Evolutionary conservation across 2,797 vertebrate genomes (phyloP).

Genomic region (Microctenopoma steveboyesi): DNA sequence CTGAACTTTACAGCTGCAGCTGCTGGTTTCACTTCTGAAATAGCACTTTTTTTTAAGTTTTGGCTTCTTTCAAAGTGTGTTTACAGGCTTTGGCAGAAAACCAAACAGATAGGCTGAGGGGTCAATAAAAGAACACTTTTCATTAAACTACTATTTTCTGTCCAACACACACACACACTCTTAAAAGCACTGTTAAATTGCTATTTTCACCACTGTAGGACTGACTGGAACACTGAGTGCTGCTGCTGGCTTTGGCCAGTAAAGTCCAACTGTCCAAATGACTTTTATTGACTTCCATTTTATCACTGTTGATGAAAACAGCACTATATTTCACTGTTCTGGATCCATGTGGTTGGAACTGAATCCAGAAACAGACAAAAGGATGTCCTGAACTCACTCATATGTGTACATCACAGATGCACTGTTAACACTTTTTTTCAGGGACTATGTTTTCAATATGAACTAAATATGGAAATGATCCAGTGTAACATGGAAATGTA

Average conservation of each 20-base stretch:
- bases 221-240: conserved; percentile 36
- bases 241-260: conserved; percentile 43
- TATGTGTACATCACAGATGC: background rate
- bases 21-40: conserved; percentile 46
- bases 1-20: conserved; percentile 48
- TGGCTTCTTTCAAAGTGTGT: conserved; percentile 52
- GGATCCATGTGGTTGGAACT: background rate
- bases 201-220: conserved; percentile 42
- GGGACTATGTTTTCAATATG: no score
- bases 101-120: conserved; percentile 58
- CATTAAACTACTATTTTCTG: conserved; percentile 52
- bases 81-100: conserved; percentile 59
- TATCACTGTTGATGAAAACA: conserved; percentile 17
- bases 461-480: background rate
- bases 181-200: conserved; percentile 46
- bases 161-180: conserved; percentile 35
- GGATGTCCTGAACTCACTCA: background rate
- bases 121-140: conserved; percentile 60
- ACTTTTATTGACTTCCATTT: conserved; percentile 49
- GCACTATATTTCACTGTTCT: background rate
- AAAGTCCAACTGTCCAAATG: conserved; percentile 27
- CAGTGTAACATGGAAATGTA: background rate
- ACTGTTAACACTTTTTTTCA: no score
- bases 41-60: conserved; percentile 33
- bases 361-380: background rate